Conservation (phyloP, 2,797 vertebrate genomes). For the Propithecus deckenii region DNA sequence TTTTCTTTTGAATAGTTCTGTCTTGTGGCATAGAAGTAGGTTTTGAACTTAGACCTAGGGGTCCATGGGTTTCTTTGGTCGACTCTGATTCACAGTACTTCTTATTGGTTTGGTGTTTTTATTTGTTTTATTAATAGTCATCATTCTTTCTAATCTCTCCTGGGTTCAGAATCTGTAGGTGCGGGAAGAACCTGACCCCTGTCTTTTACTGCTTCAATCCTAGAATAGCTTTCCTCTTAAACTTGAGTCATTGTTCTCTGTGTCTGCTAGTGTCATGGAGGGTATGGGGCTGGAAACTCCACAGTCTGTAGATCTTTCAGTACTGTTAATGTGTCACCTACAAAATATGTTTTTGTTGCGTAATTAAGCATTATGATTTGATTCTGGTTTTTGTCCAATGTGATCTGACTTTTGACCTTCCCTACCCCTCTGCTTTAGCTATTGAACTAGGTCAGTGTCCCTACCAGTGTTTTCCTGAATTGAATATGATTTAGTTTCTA, state of each 20-base stretch:
- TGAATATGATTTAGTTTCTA: conserved; percentile 18
- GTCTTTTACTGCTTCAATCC: background rate
- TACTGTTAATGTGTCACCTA: background rate
- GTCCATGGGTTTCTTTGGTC: background rate
- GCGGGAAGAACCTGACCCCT: background rate
- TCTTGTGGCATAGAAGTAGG: background rate
- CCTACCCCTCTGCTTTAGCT: background rate
- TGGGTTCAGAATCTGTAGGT: conserved; percentile 1
- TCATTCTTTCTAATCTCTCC: conserved; percentile 12
- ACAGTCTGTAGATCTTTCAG: background rate
- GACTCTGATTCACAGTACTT: conserved; percentile 16
- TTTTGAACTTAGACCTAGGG: conserved; percentile 32
- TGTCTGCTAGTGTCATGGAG: background rate
- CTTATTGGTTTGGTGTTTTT: background rate
- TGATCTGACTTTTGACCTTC: conserved; percentile 28
- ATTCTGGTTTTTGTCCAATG: conserved; percentile 38
- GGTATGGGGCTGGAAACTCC: background rate
- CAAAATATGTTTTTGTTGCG: conserved; percentile 5
- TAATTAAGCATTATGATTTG: conserved; percentile 18
- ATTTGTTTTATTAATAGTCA: background rate
- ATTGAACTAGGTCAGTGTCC: background rate
- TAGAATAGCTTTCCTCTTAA: background rate
- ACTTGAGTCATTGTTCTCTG: background rate
- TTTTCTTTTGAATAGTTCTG: conserved; percentile 2
- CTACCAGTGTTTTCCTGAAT: background rate